Conservation (phyloP, 2,797 vertebrate genomes). For the Anisognathus igniventris region DNA sequence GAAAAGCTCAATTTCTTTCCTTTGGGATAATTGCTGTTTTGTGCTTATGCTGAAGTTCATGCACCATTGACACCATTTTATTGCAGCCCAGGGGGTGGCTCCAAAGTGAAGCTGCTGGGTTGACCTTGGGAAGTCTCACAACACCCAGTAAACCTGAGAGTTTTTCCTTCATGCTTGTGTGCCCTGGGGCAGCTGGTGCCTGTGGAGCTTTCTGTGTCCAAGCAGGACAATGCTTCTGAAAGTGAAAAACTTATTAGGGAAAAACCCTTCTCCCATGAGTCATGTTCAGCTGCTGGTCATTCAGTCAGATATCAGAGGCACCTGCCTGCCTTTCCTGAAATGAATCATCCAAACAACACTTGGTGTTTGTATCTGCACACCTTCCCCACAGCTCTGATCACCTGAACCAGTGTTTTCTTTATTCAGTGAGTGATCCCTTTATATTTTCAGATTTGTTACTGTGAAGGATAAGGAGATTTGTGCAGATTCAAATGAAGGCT, state of each 20-base stretch:
- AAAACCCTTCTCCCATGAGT: not conserved
- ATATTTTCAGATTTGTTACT: conserved; percentile 11
- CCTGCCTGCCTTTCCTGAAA: not conserved
- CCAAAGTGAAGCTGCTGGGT: not conserved
- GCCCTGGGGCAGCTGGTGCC: not conserved
- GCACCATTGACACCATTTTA: not conserved
- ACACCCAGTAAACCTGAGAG: not conserved
- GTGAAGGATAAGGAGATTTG: not conserved
- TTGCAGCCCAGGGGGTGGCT: not conserved
- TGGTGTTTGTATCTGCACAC: not conserved
- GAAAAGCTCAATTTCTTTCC: not conserved
- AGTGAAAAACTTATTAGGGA: not conserved
- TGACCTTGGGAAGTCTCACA: not conserved
- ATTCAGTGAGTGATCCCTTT: not conserved
- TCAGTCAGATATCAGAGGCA: not conserved
- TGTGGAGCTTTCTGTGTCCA: not conserved
- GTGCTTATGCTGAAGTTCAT: not conserved
- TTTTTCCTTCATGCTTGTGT: rapidly evolving
- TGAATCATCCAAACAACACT: not conserved
- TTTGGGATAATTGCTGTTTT: not conserved
- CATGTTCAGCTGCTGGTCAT: not conserved
- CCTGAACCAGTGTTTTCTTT: not conserved
- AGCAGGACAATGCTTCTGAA: not conserved
- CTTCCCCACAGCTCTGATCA: not conserved
- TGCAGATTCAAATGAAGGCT: not conserved